Percentiles rank a stretch among this genome's conserved stretches.
Conservation (phyloP, 2,113 vertebrate genomes). For the Takifugu flavidus region DNA sequence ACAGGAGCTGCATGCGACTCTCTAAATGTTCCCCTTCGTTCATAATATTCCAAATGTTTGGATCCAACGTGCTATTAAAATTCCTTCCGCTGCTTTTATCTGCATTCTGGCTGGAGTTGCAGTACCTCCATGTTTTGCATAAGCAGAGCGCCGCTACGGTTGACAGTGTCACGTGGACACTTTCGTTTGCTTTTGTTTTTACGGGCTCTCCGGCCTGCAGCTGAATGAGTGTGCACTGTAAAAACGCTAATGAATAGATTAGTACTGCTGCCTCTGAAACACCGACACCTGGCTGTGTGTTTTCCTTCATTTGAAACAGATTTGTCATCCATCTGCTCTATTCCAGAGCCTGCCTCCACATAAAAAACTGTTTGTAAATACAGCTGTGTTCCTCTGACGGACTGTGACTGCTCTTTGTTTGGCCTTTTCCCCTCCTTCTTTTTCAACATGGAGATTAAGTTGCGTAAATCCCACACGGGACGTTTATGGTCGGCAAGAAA, state of each 20-base stretch:
- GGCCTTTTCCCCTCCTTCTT: not conserved
- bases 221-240: not conserved
- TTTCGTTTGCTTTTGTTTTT: not conserved
- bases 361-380: not conserved
- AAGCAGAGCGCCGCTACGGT: too few species aligned
- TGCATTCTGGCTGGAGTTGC: too few species aligned
- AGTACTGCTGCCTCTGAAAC: conserved; percentile 4
- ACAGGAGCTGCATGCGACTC: too few species aligned
- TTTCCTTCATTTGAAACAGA: conserved; percentile 1
- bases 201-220: conserved; percentile 1
- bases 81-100: too few species aligned
- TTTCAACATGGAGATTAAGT: not conserved
- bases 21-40: too few species aligned
- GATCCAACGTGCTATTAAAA: too few species aligned
- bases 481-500: too few species aligned
- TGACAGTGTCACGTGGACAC: too few species aligned
- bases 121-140: too few species aligned
- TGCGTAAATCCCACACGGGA: not conserved
- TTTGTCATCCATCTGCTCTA: conserved; percentile 6
- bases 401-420: not conserved
- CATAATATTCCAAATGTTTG: too few species aligned
- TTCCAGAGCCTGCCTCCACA: not conserved
- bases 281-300: conserved; percentile 8
- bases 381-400: not conserved
- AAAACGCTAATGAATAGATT: not conserved